phyloP scores from a whole-genome alignment of 1,140 invertebrate species.

The Drosophila sucinea region DNA sequence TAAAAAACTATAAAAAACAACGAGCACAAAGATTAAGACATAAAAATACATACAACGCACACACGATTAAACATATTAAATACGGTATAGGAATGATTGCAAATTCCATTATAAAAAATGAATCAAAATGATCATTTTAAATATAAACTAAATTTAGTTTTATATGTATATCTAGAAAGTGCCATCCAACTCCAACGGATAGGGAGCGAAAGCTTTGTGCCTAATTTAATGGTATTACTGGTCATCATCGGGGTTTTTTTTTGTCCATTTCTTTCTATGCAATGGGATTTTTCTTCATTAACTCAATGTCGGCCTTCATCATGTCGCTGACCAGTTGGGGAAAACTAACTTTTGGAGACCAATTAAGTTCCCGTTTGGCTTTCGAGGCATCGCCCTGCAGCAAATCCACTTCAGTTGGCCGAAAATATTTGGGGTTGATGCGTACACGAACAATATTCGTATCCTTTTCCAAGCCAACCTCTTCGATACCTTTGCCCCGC shows the following conservation, averaged over 20 bases:
- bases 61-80: conserved; percentile 23
- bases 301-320: conserved; percentile 95
- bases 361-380: conserved; percentile 93
- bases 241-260: conserved; percentile 6
- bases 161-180: not conserved
- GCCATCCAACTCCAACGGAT: conserved; percentile 10
- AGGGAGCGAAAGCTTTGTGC: conserved; percentile 65
- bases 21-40: conserved; percentile 14
- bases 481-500: conserved; percentile 93
- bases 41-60: conserved; percentile 41
- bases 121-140: conserved; percentile 44
- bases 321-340: conserved; percentile 96
- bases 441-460: conserved; percentile 92
- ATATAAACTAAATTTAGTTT: conserved; percentile 7
- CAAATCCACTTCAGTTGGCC: conserved; percentile 98
- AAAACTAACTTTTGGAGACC: conserved; percentile 94
- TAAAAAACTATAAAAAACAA: conserved; percentile 46
- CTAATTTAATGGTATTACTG: conserved; percentile 24
- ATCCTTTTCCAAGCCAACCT: conserved; percentile 94
- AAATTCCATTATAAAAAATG: conserved; percentile 49
- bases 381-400: conserved; percentile 96
- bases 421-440: conserved; percentile 97
- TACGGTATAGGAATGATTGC: conserved; percentile 67
- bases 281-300: conserved; percentile 96
- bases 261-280: conserved; percentile 85